Conservation (phyloP, 2,888 invertebrate genomes). For the Encarsia formosa region DNA sequence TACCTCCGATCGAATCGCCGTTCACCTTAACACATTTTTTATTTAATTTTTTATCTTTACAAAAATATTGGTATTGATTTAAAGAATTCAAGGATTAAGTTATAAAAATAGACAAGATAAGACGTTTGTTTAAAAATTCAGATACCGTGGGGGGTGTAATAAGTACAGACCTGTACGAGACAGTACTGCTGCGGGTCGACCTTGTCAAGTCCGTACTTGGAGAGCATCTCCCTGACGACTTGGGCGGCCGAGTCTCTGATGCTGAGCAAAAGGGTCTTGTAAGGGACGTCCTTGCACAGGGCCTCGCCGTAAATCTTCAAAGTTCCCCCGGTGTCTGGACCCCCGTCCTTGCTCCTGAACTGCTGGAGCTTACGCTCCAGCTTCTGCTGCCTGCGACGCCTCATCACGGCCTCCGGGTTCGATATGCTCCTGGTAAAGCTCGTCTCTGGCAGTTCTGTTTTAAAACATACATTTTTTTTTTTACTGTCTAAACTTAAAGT, state of each 20-base stretch:
- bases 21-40: too few relatives aligned
- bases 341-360: constrained; percentile 91
- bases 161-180: constrained; percentile 76
- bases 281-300: constrained; percentile 93
- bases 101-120: too few relatives aligned
- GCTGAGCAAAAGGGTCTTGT: constrained; percentile 93
- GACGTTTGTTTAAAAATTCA: too few relatives aligned
- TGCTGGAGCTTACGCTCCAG: constrained; percentile 94
- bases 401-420: constrained; percentile 99
- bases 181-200: constrained; percentile 90
- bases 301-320: constrained; percentile 95
- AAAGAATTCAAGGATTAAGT: too few relatives aligned
- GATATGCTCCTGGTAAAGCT: constrained; percentile 98
- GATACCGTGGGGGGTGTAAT: not conserved
- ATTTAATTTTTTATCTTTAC: too few relatives aligned
- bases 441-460: constrained; percentile 89
- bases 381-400: constrained; percentile 91
- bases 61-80: too few relatives aligned
- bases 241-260: constrained; percentile 88
- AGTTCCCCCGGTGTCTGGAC: constrained; percentile 89
- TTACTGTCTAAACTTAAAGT: too few relatives aligned
- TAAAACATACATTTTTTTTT: too few relatives aligned
- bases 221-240: constrained; percentile 93
- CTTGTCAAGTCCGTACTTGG: constrained; percentile 91
- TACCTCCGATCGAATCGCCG: too few relatives aligned